Percentiles rank a stretch among this genome's conserved stretches.
Conservation (phyloP, 2,113 vertebrate species). For the Panurus biarmicus region DNA sequence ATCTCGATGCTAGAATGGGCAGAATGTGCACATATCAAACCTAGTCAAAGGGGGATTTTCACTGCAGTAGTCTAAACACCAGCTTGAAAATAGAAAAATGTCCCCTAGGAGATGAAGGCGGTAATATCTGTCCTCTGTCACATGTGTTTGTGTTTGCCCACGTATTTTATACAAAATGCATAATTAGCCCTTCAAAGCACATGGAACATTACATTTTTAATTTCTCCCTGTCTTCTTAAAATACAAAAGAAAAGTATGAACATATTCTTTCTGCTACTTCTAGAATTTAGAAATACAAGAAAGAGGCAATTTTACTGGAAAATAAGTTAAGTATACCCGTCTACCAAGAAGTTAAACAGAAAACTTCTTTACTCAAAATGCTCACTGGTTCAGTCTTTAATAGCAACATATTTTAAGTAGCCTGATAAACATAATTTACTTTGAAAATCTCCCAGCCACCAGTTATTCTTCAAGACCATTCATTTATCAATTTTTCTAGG, state of each 20-base stretch:
- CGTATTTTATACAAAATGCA: not conserved
- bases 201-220: not conserved
- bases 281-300: not conserved
- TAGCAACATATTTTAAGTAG: not conserved
- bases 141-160: not conserved
- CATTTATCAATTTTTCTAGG: not conserved
- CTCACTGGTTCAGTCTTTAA: not conserved
- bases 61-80: not conserved
- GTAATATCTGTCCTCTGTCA: not conserved
- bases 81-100: not conserved
- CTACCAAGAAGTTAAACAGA: not conserved
- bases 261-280: not conserved
- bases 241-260: not conserved
- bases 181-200: not conserved
- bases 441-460: not conserved
- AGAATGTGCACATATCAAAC: not conserved
- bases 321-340: not conserved
- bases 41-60: not conserved
- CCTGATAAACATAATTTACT: not conserved
- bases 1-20: not conserved
- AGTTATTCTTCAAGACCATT: not conserved
- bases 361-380: not conserved
- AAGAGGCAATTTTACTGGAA: not conserved
- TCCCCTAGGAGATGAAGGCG: not conserved
- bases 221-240: not conserved